Conservation (phyloP, 2,888 invertebrate species). For the Thereva unica region DNA sequence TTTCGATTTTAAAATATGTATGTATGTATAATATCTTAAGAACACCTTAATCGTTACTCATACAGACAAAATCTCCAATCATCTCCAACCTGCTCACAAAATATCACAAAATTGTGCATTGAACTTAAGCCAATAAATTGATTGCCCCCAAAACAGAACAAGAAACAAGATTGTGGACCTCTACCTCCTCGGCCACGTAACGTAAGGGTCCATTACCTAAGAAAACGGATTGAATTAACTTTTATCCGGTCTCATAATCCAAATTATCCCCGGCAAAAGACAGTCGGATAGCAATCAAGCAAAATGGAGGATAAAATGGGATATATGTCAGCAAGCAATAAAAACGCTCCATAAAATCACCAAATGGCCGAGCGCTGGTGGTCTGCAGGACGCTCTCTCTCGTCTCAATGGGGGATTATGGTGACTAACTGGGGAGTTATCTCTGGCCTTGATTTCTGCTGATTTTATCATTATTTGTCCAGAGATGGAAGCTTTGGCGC, state of each 20-base stretch:
- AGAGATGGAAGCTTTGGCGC: conserved; percentile 7
- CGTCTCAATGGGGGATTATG: not conserved
- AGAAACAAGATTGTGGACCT: no score
- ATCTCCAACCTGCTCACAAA: no score
- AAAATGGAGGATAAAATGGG: conserved; percentile 30
- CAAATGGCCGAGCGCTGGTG: conserved; percentile 18
- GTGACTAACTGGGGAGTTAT: not conserved
- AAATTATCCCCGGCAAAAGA: conserved; percentile 18
- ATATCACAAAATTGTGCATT: no score
- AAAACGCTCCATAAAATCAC: conserved; percentile 29
- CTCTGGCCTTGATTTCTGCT: conserved; percentile 29
- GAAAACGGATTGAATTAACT: conserved; percentile 11
- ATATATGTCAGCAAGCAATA: conserved; percentile 34
- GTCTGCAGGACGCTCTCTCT: conserved; percentile 1
- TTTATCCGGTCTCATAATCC: conserved; percentile 24
- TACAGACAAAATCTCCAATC: no score
- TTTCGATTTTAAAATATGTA: no score
- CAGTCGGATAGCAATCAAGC: conserved; percentile 29
- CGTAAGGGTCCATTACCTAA: conserved; percentile 11
- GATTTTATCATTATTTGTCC: conserved; percentile 26
- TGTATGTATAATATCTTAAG: no score
- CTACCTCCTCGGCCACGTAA: no score
- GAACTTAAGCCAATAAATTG: no score
- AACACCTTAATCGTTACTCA: no score
- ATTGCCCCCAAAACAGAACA: no score